Evolutionary conservation across 2,113 vertebrate genomes (phyloP), one percentile per base, ranked within the genome.

Genomic region (Mungos mungo): DNA sequence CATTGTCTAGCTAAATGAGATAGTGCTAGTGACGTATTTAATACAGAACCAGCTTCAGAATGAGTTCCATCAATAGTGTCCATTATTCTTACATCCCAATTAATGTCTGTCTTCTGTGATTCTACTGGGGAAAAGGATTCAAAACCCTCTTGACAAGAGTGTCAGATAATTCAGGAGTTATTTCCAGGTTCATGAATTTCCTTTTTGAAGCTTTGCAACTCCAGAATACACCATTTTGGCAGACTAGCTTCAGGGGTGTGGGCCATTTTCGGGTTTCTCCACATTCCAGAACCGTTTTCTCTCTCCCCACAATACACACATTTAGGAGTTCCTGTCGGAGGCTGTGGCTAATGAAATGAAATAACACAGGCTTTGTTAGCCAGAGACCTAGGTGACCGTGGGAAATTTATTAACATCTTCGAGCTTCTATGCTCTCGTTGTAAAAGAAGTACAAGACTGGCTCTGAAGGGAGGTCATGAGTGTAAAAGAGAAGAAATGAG

Each of bases 401-500:
- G 52, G 10, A 68, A 93, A 94, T 85, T 84, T 50, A 66, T 27
- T 81, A 69, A 74, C 6, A n/a, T 79, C 66, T 69, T 41, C 41
- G 27, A 93, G 29, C 4, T 76, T 83, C 66, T 33, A 27, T 35
- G 54, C 63, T 29, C 66, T 89, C 27, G 38, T 19, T 74, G 4
- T 50, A 7, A 94, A 93, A 47, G 27, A 92, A 0, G 11, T 35
- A 1, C n/a, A 77, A 84, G 72, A 47, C 5, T 92, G 83, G n/a
- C 35, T 93, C 3, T 85, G 45, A 89, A 88, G 31, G 0, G 2
- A 60, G 16, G 1, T 89, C 38, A 84, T 47, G 27, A 45, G n/a
- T 29, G 10, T 96, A 69, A 89, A 89, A 89, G 14, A 72, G 21
- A 86, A 95, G 52, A 88, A 50, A 88, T n/a, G 29, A 93, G 31